A percentile compares a stretch with the other conserved stretches of the same genome.
Conservation (phyloP, 2,888 invertebrate species). For the Dascillus cervinus region DNA sequence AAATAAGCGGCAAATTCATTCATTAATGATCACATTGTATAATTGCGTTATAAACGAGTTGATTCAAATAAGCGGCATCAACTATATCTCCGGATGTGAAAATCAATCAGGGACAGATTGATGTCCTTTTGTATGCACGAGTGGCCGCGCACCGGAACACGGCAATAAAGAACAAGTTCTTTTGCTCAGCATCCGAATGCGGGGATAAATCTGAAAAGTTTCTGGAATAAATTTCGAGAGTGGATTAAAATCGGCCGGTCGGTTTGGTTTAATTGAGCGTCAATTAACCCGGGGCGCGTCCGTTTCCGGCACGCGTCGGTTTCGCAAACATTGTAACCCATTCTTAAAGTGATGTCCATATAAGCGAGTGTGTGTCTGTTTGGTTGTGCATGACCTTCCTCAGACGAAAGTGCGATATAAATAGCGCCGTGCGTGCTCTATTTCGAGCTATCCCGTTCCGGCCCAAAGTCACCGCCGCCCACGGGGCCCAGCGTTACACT, state of each 20-base stretch:
- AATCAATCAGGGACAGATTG: conserved; percentile 22
- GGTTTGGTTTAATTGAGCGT: too few species aligned
- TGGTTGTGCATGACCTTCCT: conserved; percentile 11
- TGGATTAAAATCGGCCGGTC: too few species aligned
- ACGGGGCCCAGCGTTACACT: conserved; percentile 4
- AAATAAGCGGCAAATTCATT: too few species aligned
- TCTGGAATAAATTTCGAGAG: too few species aligned
- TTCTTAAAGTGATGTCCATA: neutral
- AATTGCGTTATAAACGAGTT: too few species aligned
- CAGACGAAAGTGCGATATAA: conserved; percentile 12
- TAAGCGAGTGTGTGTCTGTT: neutral
- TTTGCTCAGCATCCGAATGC: too few species aligned
- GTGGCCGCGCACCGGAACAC: conserved; percentile 29
- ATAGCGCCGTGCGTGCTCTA: conserved; percentile 9
- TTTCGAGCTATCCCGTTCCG: conserved; percentile 7
- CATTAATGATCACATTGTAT: too few species aligned
- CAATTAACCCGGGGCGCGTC: too few species aligned
- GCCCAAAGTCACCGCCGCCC: conserved; percentile 10
- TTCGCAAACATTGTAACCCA: neutral
- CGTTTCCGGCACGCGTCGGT: too few species aligned
- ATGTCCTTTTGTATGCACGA: conserved; percentile 33
- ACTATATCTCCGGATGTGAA: too few species aligned
- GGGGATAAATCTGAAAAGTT: too few species aligned
- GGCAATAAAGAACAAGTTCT: conserved; percentile 31
- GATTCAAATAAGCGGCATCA: too few species aligned